Evolutionary conservation across 2,113 vertebrate genomes (phyloP).

Genomic region (Fukomys damarensis): DNA sequence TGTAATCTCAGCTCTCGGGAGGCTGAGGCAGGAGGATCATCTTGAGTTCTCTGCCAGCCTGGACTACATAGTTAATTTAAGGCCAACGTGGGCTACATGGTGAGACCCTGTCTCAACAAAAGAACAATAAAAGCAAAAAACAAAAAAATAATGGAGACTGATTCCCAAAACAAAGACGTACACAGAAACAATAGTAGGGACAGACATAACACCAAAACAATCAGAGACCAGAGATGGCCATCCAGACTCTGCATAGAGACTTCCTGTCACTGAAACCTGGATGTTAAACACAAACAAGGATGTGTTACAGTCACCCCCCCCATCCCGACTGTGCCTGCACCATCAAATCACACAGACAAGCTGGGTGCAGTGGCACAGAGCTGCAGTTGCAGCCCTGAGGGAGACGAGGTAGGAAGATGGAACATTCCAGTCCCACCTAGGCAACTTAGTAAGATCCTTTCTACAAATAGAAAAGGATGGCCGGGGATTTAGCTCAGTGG

Average conservation of each 20-base stretch:
- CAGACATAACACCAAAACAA: not conserved
- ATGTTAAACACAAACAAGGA: not conserved
- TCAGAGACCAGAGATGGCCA: not conserved
- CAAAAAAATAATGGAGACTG: not conserved
- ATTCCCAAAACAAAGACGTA: not conserved
- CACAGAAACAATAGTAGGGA: not conserved
- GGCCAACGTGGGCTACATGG: no score
- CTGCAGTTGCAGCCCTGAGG: not conserved
- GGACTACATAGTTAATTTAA: not conserved
- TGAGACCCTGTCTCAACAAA: not conserved
- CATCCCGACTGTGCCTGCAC: not conserved
- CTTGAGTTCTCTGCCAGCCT: not conserved
- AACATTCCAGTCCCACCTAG: not conserved
- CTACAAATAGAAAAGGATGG: not conserved
- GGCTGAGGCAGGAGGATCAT: not conserved
- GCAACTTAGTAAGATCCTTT: not conserved
- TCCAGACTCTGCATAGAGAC: not conserved
- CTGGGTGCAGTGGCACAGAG: not conserved
- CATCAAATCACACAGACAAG: not conserved
- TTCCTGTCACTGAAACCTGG: not conserved
- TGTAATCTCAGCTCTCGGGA: not conserved
- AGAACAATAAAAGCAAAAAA: not conserved
- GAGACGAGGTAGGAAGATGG: not conserved
- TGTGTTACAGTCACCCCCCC: not conserved
- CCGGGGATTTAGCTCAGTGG: no score